Base-by-base conservation (phyloP, 2,113 vertebrate species). In the Columba livia region DNA sequence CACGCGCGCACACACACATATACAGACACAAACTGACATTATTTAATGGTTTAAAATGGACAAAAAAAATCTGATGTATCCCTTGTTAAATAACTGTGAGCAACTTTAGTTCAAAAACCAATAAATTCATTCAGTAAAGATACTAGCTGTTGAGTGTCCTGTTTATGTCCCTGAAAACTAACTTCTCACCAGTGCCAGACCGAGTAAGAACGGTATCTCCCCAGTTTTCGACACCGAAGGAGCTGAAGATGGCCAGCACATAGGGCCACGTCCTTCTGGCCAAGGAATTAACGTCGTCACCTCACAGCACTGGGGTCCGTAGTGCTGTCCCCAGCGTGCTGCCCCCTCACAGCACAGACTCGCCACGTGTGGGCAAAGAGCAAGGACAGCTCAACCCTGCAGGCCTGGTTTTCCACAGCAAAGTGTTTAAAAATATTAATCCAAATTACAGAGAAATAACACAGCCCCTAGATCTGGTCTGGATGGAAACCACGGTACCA, bases 1-100 rank as follows among this genome's bases (percentile, higher is more conserved):
- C 98, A 89, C 70, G 7, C 81, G 86, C 91, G 56, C 94, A 96
- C 96, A 97, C 94, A 96, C 93, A 93, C 97, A 96, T 97, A 97
- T 94, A 90, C 97, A 79, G 94, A 96, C 96, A 97, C 98, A 97
- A 97, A 91, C 97, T 85, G 95, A 96, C 94, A 72, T 97, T 98
- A 98, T 98, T 98, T 98, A 98, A 98, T 98, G 98, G 98, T 97
- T 97, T 96, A 96, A 96, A 94, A 95, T 85, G 98, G 99, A 98
- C 97, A 96, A 97, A 98, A 98, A 98, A 98, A 98, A 97, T 95
- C 97, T 96, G 93, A 98, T 99, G 99, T 99, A 98, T 98, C 98
- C 98, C 98, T 98, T 99, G 98, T 98, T 98, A 98, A 97, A 98
- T 98, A 99, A 99, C 98, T 99, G 99, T 99, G 99, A 99, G 98